phyloP scores from a whole-genome alignment of 2,888 invertebrate species.

The Phengaris alcon region DNA sequence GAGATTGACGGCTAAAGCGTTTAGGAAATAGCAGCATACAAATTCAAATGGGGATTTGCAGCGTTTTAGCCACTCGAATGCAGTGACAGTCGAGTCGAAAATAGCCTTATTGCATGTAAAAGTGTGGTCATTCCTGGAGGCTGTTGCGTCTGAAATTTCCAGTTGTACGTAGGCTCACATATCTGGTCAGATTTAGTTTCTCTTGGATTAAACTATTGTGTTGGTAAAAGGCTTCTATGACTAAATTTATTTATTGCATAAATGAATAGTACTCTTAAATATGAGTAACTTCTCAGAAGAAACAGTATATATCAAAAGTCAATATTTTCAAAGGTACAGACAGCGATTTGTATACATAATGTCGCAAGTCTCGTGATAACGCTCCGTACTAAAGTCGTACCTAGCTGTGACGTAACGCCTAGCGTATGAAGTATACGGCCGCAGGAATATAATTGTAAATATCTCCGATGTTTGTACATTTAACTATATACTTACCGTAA shows the following conservation, averaged over 20 bases:
- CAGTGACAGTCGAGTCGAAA: conserved; percentile 33
- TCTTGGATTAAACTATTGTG: conserved; percentile 2
- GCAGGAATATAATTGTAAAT: too few species aligned
- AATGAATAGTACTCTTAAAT: neutral
- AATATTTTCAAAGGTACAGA: too few species aligned
- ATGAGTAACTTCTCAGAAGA: too few species aligned
- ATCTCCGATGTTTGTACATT: too few species aligned
- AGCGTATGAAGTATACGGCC: too few species aligned
- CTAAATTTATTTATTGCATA: neutral
- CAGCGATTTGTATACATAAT: too few species aligned
- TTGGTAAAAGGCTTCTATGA: neutral
- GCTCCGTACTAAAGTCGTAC: too few species aligned
- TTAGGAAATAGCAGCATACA: neutral
- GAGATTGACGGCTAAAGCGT: neutral
- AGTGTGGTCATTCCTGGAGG: conserved; percentile 30
- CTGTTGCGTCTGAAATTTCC: conserved; percentile 15
- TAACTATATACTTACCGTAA: too few species aligned
- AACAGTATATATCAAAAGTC: too few species aligned
- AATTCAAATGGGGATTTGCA: conserved; percentile 32
- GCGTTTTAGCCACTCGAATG: conserved; percentile 33
- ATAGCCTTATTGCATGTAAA: conserved; percentile 37
- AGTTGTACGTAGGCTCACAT: neutral
- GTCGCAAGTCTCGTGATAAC: too few species aligned
- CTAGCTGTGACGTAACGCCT: too few species aligned
- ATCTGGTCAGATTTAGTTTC: neutral